Evolutionary conservation across 2,888 invertebrate species (phyloP).

Genomic region (Onthophagus sagittarius): DNA sequence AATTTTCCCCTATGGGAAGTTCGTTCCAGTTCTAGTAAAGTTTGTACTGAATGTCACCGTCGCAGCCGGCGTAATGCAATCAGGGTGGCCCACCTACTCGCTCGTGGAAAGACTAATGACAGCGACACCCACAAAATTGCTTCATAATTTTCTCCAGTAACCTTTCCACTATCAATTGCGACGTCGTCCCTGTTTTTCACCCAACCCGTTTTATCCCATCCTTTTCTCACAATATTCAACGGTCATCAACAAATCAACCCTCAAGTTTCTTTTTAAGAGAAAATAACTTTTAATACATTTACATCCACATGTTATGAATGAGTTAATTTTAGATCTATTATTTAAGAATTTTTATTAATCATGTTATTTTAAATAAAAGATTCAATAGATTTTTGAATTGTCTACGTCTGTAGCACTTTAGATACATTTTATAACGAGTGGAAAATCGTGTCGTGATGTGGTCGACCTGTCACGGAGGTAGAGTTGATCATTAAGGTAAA

Average conservation of each 20-base stretch:
- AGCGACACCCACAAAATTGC: conserved; percentile 48
- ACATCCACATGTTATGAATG: no score
- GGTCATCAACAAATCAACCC: not conserved
- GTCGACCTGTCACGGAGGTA: not conserved
- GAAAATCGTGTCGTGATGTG: not conserved
- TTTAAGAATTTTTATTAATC: no score
- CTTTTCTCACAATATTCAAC: conserved; percentile 27
- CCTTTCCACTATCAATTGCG: conserved; percentile 48
- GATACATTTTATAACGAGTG: not conserved
- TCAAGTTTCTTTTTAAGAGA: not conserved
- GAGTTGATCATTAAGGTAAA: not conserved
- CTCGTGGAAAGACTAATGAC: conserved; percentile 45
- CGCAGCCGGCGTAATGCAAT: conserved; percentile 16
- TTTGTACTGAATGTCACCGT: conserved; percentile 1
- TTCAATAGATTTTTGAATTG: no score
- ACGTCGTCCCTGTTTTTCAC: conserved; percentile 16
- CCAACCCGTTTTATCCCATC: conserved; percentile 28
- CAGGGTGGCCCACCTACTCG: conserved; percentile 10
- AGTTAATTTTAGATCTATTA: no score
- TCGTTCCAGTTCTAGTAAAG: not conserved
- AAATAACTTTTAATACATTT: no score
- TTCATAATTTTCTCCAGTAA: conserved; percentile 50
- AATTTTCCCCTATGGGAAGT: not conserved
- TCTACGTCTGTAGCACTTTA: not conserved
- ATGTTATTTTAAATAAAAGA: no score